These are phyloP conservation scores for Alsophila aescularia DNA, from an alignment of 2,888 invertebrate species.

Conservation along the genomic window DNA sequence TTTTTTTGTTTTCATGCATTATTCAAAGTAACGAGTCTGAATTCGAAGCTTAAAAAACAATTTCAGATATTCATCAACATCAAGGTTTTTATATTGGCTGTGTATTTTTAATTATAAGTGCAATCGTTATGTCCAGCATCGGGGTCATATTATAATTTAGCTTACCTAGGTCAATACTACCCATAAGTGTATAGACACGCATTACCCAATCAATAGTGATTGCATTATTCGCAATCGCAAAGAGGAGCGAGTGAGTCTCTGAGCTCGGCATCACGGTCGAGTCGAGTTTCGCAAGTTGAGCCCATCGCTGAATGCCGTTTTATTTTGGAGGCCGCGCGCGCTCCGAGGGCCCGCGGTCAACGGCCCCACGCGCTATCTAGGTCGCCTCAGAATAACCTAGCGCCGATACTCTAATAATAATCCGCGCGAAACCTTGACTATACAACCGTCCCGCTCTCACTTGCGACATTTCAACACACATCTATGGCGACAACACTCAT, in stretches of 20 bases:
- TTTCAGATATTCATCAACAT: too few species aligned
- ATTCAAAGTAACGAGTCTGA: too few species aligned
- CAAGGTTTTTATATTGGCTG: too few species aligned
- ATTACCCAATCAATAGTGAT: slow-evolving; percentile 57
- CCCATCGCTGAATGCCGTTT: slow-evolving; percentile 84
- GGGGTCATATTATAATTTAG: slow-evolving; percentile 17
- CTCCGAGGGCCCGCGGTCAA: slow-evolving; percentile 82
- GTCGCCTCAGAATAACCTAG: slow-evolving; percentile 84
- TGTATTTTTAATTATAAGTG: background rate
- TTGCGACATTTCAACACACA: slow-evolving; percentile 55
- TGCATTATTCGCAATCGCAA: slow-evolving; percentile 67
- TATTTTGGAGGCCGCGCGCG: slow-evolving; percentile 82
- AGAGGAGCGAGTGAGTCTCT: slow-evolving; percentile 62
- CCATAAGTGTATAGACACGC: slow-evolving; percentile 19
- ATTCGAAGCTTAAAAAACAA: too few species aligned
- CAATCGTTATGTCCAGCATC: slow-evolving; percentile 4
- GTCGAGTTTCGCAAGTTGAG: slow-evolving; percentile 80
- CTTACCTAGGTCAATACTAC: slow-evolving; percentile 15
- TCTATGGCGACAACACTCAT: slow-evolving; percentile 65
- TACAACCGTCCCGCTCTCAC: slow-evolving; percentile 74
- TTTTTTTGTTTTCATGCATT: too few species aligned
- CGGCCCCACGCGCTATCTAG: slow-evolving; percentile 82
- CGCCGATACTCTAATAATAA: slow-evolving; percentile 84
- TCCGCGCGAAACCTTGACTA: slow-evolving; percentile 72
- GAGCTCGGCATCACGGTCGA: slow-evolving; percentile 71